These are phyloP conservation scores for Chloebia gouldiae DNA, from an alignment of 2,113 vertebrate genomes.

Conservation along the genomic window DNA sequence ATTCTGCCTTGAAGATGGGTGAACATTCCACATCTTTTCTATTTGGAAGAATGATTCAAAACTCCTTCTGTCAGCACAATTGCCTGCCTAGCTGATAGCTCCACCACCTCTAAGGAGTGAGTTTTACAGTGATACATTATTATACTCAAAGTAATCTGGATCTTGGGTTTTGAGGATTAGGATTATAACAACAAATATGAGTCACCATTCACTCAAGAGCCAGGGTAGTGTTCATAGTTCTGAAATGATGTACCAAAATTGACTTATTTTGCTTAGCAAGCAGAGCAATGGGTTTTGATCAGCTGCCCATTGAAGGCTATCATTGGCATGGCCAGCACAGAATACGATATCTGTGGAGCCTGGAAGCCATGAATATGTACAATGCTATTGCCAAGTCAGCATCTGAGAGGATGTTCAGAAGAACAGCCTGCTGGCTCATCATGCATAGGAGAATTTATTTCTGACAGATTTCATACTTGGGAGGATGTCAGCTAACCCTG, in stretches of 20 bases:
- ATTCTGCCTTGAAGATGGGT: neutral
- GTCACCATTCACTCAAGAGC: neutral
- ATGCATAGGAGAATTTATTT: conserved; percentile 41
- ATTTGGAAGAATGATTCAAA: neutral
- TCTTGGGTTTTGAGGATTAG: conserved; percentile 28
- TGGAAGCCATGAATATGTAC: conserved; percentile 26
- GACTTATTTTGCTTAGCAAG: conserved; percentile 53
- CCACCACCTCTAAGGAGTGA: neutral
- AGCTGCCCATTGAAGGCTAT: conserved; percentile 29
- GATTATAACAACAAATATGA: conserved; percentile 3
- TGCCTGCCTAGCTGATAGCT: neutral
- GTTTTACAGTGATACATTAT: neutral
- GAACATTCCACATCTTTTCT: neutral
- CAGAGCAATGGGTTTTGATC: neutral
- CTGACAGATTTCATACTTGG: conserved; percentile 38
- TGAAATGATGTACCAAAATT: neutral
- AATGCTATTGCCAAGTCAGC: conserved; percentile 45
- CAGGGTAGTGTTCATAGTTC: neutral
- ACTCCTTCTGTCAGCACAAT: neutral
- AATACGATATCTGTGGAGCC: neutral
- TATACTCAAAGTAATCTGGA: neutral
- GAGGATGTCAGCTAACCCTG: neutral
- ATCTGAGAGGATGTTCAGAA: conserved; percentile 34
- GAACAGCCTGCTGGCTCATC: conserved; percentile 38
- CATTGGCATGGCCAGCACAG: neutral